These are phyloP conservation scores for Hassar affinis DNA, from an alignment of 2,113 vertebrate genomes.

Conservation along the genomic window DNA sequence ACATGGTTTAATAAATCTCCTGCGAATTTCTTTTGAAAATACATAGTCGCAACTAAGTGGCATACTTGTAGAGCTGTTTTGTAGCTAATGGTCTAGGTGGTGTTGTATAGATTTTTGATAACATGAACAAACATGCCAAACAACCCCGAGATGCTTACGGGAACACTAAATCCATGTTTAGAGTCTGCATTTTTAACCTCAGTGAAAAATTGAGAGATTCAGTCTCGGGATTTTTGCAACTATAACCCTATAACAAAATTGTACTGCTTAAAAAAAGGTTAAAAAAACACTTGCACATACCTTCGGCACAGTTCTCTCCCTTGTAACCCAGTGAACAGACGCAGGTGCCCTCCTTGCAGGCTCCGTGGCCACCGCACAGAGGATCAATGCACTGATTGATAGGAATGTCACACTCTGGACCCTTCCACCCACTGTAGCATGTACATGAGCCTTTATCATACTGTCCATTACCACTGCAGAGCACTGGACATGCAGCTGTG, in stretches of 20 bases:
- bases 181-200: not conserved
- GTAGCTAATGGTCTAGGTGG: not conserved
- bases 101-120: not conserved
- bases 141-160: not conserved
- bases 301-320: constrained; percentile 90
- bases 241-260: not conserved
- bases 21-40: not conserved
- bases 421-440: constrained; percentile 99
- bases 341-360: constrained; percentile 92
- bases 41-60: not conserved
- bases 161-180: not conserved
- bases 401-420: constrained; percentile 91
- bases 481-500: constrained; percentile 88
- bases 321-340: constrained; percentile 92
- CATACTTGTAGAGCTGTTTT: not conserved
- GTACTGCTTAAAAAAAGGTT: too few species aligned
- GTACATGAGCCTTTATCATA: constrained; percentile 95
- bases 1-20: too few species aligned
- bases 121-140: not conserved
- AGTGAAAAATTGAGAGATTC: not conserved
- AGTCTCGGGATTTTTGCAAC: not conserved
- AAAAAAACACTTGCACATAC: constrained; percentile 70
- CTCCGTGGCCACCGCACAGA: constrained; percentile 89
- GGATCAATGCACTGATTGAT: constrained; percentile 93
- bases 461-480: constrained; percentile 96